These are phyloP conservation scores for Drosophila borealis DNA, from an alignment of 2,888 invertebrate genomes.

Conservation along the genomic window DNA sequence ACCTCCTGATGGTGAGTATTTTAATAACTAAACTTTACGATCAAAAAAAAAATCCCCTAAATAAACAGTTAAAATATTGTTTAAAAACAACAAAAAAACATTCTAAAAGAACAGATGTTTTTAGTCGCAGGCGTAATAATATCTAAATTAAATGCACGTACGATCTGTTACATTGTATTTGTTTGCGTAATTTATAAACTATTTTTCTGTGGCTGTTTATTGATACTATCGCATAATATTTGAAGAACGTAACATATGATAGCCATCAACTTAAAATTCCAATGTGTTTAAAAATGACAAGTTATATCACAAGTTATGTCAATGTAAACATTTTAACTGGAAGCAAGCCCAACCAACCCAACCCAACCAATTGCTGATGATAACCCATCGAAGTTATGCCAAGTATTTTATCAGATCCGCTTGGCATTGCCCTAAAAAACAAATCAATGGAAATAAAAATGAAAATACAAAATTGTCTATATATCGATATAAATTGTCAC, in stretches of 20 bases:
- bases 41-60: background rate
- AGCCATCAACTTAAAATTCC: conserved; percentile 37
- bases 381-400: conserved; percentile 57
- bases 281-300: conserved; percentile 12
- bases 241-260: conserved; percentile 23
- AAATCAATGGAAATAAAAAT: conserved; percentile 42
- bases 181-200: conserved; percentile 15
- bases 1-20: conserved; percentile 94
- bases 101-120: conserved; percentile 2
- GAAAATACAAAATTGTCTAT: conserved; percentile 26
- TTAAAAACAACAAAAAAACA: background rate
- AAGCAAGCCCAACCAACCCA: conserved; percentile 24
- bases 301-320: conserved; percentile 45
- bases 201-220: conserved; percentile 27
- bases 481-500: conserved; percentile 52
- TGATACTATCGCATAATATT: conserved; percentile 40
- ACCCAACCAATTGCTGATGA: conserved; percentile 24
- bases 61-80: conserved; percentile 9
- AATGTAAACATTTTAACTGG: conserved; percentile 44
- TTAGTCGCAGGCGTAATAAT: conserved; percentile 1
- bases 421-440: conserved; percentile 57
- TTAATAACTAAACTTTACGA: background rate
- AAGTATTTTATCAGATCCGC: conserved; percentile 63
- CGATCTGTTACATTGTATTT: conserved; percentile 29
- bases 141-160: conserved; percentile 29